A percentile compares a stretch with the other conserved stretches of the same genome.
Conservation (phyloP, 1,140 invertebrate species). For the Aradophagus sp. region DNA sequence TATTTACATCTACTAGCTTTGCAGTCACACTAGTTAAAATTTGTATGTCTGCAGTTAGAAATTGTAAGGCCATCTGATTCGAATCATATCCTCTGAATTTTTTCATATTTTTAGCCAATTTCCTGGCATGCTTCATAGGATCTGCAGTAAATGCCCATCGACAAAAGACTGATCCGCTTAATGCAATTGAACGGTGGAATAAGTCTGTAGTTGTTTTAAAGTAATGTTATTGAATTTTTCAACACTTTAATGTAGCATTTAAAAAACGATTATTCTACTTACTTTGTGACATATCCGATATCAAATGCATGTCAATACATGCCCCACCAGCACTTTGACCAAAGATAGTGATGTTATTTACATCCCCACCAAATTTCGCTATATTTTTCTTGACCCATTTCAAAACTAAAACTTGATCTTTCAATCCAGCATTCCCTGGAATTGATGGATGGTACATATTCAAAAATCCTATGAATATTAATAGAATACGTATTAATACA, state of each 20-base stretch:
- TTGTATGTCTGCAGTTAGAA: constrained; percentile 6
- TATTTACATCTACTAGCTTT: constrained; percentile 9
- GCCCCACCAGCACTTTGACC: constrained; percentile 76
- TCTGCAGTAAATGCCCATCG: constrained; percentile 15
- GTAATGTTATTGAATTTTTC: no score
- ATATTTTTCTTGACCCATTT: neutral
- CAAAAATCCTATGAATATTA: constrained; percentile 1
- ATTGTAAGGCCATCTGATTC: constrained; percentile 1
- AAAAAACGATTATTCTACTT: no score
- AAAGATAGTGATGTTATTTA: constrained; percentile 74
- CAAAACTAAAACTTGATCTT: neutral
- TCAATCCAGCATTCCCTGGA: constrained; percentile 1
- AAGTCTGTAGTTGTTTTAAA: no score
- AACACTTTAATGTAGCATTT: no score
- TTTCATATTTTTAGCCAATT: constrained; percentile 1
- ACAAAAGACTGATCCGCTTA: constrained; percentile 38
- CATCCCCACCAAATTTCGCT: constrained; percentile 49
- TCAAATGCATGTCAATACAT: constrained; percentile 62
- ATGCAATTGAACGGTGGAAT: constrained; percentile 24
- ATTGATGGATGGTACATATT: neutral
- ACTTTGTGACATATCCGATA: neutral
- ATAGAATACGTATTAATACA: neutral
- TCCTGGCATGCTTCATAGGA: constrained; percentile 9
- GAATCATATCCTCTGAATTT: neutral
- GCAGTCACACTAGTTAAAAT: neutral